Base-by-base conservation (phyloP, 2,113 vertebrate genomes). In the Rynchops niger region DNA sequence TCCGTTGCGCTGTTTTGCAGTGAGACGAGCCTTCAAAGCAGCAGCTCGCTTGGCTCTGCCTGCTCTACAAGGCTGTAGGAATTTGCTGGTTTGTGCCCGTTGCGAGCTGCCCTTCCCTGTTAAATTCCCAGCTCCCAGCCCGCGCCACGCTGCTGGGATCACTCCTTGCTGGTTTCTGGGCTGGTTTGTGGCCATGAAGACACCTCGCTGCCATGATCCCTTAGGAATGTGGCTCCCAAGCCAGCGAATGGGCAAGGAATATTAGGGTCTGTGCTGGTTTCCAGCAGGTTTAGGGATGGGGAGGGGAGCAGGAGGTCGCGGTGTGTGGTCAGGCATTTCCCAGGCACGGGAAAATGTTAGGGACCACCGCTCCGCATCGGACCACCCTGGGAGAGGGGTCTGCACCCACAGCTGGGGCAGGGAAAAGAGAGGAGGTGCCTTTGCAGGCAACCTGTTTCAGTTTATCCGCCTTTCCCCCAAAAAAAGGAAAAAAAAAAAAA, bases 171-270 rank as follows among this genome's bases (percentile, higher is more conserved):
- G 56, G 40, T 47, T 47, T 47, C 22, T 12, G 30, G 94, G 73
- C 65, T 78, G 63, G 15, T 95, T 47, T 17, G 87, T 70, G 83
- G 78, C 83, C 40, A 0, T 90, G 47, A 82, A 30, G 59, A 56
- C 95, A 94, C 87, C 80, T 55, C 30, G 61, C 94, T 97, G 80
- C 95, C 69, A 8, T 29, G 45, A 95, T 82, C 93, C 36, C 15
- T 74, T 76, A 82, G 86, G 76, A 88, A 90, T 52, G 59, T 50
- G 59, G 88, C 34, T 65, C 80, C 69, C 34, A 34, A 93, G 73
- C 42, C 59, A 47, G 36, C 0, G 10, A 29, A 19, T 2, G 9
- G 58, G 29, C 43, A 15, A 65, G 32, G 80, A 90, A 90, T 80
- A 95, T 45, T 0, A 19, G 5, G 59, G 17, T 80, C 76, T 80